Evolutionary conservation across 2,797 vertebrate species (phyloP), one percentile per base, ranked within the genome.

Genomic region (Cynodonichthys magdalenae): DNA sequence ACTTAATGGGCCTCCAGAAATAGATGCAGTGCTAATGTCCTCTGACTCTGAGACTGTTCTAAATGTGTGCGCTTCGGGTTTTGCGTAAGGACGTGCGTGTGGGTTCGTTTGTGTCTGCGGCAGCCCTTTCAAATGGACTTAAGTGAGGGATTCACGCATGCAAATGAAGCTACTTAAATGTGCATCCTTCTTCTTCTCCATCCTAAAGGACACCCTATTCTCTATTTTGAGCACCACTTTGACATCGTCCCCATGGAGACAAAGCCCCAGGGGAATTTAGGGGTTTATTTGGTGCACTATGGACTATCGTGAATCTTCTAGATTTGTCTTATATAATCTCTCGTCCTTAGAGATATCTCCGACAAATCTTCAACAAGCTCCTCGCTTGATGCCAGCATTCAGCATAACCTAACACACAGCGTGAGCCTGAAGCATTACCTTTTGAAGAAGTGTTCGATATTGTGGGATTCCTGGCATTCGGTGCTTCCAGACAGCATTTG

Each of bases 1-100:
- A 79, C 82, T 87, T 92, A 92, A 92, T 92, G 89, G 88, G 83
- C 72, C 82, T 89, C 90, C 85, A 82, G 87, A 89, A 93, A 93
- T 92, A 93, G 90, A 89, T 82, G 86, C 82, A 79, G 88, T 74
- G 85, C 85, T 90, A 89, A 91, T 90, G 87, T 90, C 83, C 85
- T 87, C 81, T 82, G 81, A 89, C 88, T 86, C 74, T 66, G 79
- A 85, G 80, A 80, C 67, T 73, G 34, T 28, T 61, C 64, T 77
- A 66, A 66, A 72, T 65, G 75, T 73, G 72, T 69, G 71, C 61
- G 66, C 59, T n/a, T 51, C 59, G 49, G 53, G 66, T 41, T 59
- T 18, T 74, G 71, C 54, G 73, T 9, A 57, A 63, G 48, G 48
- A 34, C 31, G 9, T 34, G 31, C 31, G 9, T 9, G 31, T 7